Percentiles rank a stretch among this genome's conserved stretches.
Conservation (phyloP, 2,888 invertebrate species). For the Odontocolon sp. region DNA sequence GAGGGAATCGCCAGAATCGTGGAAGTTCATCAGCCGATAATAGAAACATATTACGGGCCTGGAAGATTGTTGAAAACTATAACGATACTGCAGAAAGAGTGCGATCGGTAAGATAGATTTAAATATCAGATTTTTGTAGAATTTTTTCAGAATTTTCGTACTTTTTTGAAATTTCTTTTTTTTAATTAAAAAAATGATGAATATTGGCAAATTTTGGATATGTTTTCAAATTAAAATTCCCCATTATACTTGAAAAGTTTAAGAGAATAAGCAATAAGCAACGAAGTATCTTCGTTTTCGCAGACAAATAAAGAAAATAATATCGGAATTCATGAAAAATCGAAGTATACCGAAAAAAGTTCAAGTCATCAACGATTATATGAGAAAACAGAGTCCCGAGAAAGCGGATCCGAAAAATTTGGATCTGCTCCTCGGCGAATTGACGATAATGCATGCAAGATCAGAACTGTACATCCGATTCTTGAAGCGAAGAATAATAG, state of each 20-base stretch:
- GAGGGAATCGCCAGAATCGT: conserved; percentile 92
- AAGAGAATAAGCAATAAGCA: too few species aligned
- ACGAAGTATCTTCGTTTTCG: conserved; percentile 10
- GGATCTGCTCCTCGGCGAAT: conserved; percentile 93
- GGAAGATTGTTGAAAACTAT: conserved; percentile 88
- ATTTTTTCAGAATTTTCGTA: too few species aligned
- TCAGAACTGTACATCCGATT: conserved; percentile 96
- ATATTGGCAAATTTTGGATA: too few species aligned
- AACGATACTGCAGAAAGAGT: conserved; percentile 88
- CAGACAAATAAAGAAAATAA: conserved; percentile 83
- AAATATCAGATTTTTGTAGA: too few species aligned
- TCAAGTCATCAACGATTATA: conserved; percentile 84
- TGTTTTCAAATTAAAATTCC: too few species aligned
- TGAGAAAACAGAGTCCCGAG: conserved; percentile 81
- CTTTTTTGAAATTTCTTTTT: too few species aligned
- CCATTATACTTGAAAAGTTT: too few species aligned
- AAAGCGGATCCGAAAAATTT: conserved; percentile 90
- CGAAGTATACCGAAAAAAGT: conserved; percentile 86
- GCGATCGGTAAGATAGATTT: conserved; percentile 84
- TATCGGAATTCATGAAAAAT: conserved; percentile 88
- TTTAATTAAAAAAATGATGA: too few species aligned
- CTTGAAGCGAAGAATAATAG: conserved; percentile 88
- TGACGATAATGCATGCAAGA: conserved; percentile 94
- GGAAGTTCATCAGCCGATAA: conserved; percentile 93
- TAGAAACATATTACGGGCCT: conserved; percentile 94